These are phyloP conservation scores for Hermaeophaga mercurialis DNA, from an alignment of 2,888 invertebrate species.

Conservation along the genomic window DNA sequence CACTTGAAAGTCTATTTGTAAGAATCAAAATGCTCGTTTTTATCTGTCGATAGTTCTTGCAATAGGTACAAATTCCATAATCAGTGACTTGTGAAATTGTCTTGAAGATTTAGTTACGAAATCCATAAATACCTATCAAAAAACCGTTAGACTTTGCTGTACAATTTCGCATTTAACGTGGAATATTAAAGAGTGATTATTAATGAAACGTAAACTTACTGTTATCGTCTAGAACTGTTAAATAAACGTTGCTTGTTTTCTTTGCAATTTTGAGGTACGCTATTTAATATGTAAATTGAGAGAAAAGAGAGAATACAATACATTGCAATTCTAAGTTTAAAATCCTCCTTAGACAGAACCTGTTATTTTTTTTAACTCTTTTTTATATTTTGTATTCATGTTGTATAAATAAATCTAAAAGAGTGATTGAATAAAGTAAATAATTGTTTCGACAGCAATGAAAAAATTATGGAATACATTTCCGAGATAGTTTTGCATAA, in stretches of 20 bases:
- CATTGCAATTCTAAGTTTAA: background rate
- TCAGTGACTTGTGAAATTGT: slow-evolving; percentile 18
- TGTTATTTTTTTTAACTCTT: too few species aligned
- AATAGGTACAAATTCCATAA: slow-evolving; percentile 10
- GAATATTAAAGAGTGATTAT: slow-evolving; percentile 18
- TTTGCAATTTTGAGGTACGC: slow-evolving; percentile 12
- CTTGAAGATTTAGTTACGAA: slow-evolving; percentile 12
- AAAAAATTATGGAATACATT: too few species aligned
- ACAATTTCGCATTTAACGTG: slow-evolving; percentile 20
- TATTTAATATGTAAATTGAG: slow-evolving; percentile 18
- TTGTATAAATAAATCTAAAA: too few species aligned
- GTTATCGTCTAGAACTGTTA: slow-evolving; percentile 21
- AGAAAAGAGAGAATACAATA: background rate
- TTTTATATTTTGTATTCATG: too few species aligned
- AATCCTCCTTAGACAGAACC: background rate
- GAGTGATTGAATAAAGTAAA: too few species aligned
- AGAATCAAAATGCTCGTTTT: background rate
- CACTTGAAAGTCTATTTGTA: too few species aligned
- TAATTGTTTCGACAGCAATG: too few species aligned
- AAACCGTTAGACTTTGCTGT: slow-evolving; percentile 15
- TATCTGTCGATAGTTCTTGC: background rate
- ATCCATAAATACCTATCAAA: slow-evolving; percentile 5
- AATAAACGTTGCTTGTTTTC: slow-evolving; percentile 11
- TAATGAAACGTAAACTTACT: slow-evolving; percentile 9
- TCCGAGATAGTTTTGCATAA: too few species aligned